Conservation (phyloP, 2,797 vertebrate species). For the Eremophila alpestris region DNA sequence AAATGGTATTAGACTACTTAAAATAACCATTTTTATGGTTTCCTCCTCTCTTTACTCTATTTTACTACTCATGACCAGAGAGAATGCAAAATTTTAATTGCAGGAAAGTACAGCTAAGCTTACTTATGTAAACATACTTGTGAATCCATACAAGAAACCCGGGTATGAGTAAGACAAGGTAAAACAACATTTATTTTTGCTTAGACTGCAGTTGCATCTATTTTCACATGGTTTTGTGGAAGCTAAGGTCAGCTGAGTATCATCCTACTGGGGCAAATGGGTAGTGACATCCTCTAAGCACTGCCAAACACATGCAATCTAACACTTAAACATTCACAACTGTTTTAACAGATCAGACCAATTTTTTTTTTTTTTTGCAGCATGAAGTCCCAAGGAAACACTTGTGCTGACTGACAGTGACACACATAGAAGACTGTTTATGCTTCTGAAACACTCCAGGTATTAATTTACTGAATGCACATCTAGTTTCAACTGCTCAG, state of each 20-base stretch:
- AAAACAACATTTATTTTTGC: neutral
- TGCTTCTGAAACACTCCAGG: neutral
- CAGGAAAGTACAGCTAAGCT: neutral
- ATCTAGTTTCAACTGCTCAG: neutral
- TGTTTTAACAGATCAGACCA: neutral
- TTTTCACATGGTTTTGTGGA: neutral
- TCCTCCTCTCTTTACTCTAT: neutral
- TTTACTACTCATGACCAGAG: neutral
- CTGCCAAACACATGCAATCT: neutral
- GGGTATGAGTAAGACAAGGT: neutral
- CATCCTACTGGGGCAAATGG: neutral
- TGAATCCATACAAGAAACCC: neutral
- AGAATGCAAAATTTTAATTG: neutral
- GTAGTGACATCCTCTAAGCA: neutral
- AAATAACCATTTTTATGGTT: neutral
- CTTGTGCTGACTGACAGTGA: neutral
- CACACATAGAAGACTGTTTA: neutral
- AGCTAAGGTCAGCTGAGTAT: neutral
- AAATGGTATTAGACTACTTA: neutral
- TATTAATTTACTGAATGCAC: neutral
- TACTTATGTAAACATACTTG: neutral
- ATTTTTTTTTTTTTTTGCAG: neutral
- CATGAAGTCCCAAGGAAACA: neutral
- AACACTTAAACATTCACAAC: neutral
- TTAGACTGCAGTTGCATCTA: neutral